A percentile compares a stretch with the other conserved stretches of the same genome.
phyloP scores from a whole-genome alignment of 2,113 vertebrate species.

The Bambusicola thoracicus region DNA sequence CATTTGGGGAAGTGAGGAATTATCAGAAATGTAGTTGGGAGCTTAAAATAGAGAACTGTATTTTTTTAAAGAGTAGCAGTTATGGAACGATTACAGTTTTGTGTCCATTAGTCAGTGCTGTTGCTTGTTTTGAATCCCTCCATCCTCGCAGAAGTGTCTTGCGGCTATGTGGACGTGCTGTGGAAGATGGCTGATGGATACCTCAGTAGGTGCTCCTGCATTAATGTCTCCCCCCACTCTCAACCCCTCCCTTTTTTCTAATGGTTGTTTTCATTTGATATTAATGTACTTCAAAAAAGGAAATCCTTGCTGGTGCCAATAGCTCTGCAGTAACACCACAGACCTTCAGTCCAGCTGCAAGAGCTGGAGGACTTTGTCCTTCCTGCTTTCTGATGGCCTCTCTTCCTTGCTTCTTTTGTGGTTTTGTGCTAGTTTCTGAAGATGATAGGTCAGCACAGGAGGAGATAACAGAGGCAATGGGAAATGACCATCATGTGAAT shows the following conservation, averaged over 20 bases:
- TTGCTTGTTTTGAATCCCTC: not conserved
- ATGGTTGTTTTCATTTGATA: slow-evolving; percentile 5
- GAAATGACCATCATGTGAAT: slow-evolving; percentile 50
- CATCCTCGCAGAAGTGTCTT: not conserved
- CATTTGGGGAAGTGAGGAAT: not conserved
- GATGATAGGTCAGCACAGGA: slow-evolving; percentile 82
- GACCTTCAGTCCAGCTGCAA: not conserved
- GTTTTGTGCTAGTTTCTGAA: slow-evolving; percentile 57
- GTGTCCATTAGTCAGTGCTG: not conserved
- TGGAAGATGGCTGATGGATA: not conserved
- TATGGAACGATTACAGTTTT: not conserved
- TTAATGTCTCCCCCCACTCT: not conserved
- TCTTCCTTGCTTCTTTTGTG: slow-evolving; percentile 19
- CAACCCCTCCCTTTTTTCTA: too few species aligned
- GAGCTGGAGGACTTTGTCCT: not conserved
- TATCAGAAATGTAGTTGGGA: not conserved
- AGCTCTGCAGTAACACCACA: not conserved
- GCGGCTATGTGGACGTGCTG: not conserved
- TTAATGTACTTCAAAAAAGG: not conserved
- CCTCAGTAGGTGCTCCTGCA: not conserved
- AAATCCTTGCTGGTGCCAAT: not conserved
- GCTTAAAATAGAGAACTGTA: not conserved
- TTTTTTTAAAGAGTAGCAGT: not conserved
- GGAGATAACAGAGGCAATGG: slow-evolving; percentile 76
- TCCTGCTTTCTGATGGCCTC: not conserved